A percentile compares a stretch with the other conserved stretches of the same genome.
Conservation (phyloP, 2,113 vertebrate genomes). For the Glaucomys volans region DNA sequence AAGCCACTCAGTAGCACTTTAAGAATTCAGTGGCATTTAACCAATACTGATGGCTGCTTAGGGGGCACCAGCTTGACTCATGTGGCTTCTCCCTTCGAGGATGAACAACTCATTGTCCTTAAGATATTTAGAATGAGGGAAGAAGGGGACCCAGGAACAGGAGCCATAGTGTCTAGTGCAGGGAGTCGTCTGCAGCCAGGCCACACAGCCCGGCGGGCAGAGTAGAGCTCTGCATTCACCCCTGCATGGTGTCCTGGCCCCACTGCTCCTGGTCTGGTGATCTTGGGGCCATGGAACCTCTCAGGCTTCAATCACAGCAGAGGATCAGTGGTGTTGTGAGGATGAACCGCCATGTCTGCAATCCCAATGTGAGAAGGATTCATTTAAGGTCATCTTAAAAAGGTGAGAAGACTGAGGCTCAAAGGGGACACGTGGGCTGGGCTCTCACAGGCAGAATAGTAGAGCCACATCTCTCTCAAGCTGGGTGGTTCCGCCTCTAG, state of each 20-base stretch:
- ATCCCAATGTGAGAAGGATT: accelerated
- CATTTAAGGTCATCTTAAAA: not conserved
- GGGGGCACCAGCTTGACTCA: accelerated
- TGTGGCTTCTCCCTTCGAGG: not conserved
- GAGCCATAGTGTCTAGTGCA: too few species aligned
- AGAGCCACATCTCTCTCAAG: not conserved
- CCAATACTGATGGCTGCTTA: too few species aligned
- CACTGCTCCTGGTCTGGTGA: not conserved
- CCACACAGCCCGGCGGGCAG: too few species aligned
- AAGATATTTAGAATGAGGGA: not conserved
- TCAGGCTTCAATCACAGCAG: accelerated
- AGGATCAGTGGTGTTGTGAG: not conserved
- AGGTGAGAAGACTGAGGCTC: not conserved
- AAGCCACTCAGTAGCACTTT: not conserved
- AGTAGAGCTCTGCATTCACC: too few species aligned
- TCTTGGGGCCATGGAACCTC: not conserved
- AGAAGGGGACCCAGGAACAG: not conserved
- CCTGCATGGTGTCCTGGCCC: not conserved
- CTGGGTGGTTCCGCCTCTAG: not conserved
- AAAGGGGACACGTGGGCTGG: accelerated
- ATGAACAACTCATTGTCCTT: not conserved
- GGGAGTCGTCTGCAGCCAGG: not conserved
- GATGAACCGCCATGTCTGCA: not conserved
- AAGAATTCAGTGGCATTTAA: not conserved
- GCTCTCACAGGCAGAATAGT: too few species aligned